Conservation (phyloP, 2,113 vertebrate genomes). For the Pterocles burchelli region DNA sequence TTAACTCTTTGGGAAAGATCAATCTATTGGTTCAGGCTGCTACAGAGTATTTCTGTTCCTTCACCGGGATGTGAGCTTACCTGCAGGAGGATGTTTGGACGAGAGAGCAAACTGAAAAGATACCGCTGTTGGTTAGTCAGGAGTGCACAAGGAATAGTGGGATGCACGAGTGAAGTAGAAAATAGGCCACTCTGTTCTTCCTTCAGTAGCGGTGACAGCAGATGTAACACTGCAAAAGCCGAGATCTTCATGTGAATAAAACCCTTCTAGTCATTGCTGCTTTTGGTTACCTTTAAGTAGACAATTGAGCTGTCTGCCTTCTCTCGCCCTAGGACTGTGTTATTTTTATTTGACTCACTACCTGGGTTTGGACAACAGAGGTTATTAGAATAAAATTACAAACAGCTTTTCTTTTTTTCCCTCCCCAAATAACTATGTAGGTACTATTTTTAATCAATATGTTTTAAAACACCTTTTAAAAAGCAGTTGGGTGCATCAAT, state of each 20-base stretch:
- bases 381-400: background rate
- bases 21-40: background rate
- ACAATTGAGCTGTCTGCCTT: background rate
- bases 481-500: background rate
- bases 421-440: background rate
- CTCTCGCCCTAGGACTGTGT: fast-evolving
- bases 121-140: background rate
- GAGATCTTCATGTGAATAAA: background rate
- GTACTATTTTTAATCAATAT: background rate
- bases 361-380: background rate
- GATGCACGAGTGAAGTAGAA: background rate
- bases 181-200: constrained; percentile 6
- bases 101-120: background rate
- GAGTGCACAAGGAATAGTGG: background rate
- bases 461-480: background rate
- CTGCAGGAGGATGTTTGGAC: background rate
- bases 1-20: background rate
- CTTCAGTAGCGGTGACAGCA: background rate
- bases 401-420: background rate
- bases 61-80: background rate
- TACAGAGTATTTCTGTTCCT: background rate
- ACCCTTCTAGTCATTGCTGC: background rate
- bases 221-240: background rate
- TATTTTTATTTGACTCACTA: background rate
- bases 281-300: background rate